Evolutionary conservation across 1,140 invertebrate genomes (phyloP), one percentile per base, ranked within the genome.

Genomic region (Pinna nobilis): DNA sequence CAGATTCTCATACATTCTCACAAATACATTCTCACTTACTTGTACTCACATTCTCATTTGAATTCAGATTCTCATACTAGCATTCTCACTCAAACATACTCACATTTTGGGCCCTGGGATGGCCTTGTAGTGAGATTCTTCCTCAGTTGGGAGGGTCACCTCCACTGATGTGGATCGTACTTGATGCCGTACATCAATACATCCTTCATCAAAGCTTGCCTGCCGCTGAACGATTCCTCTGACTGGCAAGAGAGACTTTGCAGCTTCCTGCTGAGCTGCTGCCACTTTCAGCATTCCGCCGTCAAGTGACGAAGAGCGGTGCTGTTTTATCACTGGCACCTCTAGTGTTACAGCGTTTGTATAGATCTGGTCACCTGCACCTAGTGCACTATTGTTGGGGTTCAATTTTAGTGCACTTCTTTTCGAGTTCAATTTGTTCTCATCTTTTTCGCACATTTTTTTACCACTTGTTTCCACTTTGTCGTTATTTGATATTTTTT

Each of bases 91-190:
- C n/a, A n/a, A 28, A n/a, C n/a, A n/a, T n/a, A n/a, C n/a, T n/a
- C n/a, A n/a, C n/a, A n/a, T n/a, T n/a, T 60, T 37, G 39, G 60
- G 57, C 7, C 15, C 60, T 7, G 79, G 74, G 11, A 87, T 89
- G 6, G 95, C 94, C 70, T 95, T 95, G 85, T 96, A 96, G 61
- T 94, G 90, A 2, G 94, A 93, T 82, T 95, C 94, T 79, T 94
- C 93, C 55, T 95, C 94, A 0, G 95, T 97, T 0, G 96, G 95
- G 66, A 97, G 89, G 15, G 95, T 95, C 71, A 97, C 96, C 86
- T 97, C 95, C 49, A 97, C 95, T 33, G 95, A 96, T 67, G 95
- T 92, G 4, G 95, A 97, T n/a, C 96, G 91, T 3, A 72, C 57
- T 60, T 84, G 82, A 41, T 80, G 79, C 18, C 76, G 76, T 11